phyloP scores from a whole-genome alignment of 2,888 invertebrate genomes.

The Fragum fragum region DNA sequence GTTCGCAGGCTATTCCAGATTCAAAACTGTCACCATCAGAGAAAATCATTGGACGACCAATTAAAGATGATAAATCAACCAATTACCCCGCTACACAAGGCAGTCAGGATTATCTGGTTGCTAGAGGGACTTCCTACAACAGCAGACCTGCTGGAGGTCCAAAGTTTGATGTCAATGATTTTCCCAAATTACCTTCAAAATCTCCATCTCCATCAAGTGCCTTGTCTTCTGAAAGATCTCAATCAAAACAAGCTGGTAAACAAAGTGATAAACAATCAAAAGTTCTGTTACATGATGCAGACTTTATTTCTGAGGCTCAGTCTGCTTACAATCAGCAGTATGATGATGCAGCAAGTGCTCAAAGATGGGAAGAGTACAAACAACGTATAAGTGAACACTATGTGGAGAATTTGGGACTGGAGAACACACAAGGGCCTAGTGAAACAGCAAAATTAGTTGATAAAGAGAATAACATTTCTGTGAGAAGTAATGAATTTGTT shows the following conservation, averaged over 20 bases:
- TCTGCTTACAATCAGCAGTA: conserved; percentile 57
- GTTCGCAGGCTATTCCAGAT: conserved; percentile 9
- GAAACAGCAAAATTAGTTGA: background rate
- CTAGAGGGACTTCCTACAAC: background rate
- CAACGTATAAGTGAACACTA: conserved; percentile 55
- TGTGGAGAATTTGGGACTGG: conserved; percentile 31
- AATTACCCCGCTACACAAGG: background rate
- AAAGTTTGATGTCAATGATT: conserved; percentile 38
- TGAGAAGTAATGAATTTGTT: background rate
- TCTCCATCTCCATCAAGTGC: conserved; percentile 33
- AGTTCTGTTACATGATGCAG: background rate
- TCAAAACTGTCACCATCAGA: conserved; percentile 42
- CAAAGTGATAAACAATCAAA: conserved; percentile 12
- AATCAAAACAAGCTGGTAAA: background rate
- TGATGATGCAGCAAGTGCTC: conserved; percentile 63
- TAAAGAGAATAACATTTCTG: background rate
- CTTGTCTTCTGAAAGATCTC: conserved; percentile 43
- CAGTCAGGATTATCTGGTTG: background rate
- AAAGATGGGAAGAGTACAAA: conserved; percentile 60
- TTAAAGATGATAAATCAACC: background rate
- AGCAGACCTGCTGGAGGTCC: too few relatives aligned
- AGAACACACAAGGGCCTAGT: background rate
- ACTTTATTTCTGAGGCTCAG: conserved; percentile 50
- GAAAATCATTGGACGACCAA: conserved; percentile 46
- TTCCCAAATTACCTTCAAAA: conserved; percentile 41